These are phyloP conservation scores for Tinamus guttatus DNA, from an alignment of 2,113 vertebrate species.

Conservation along the genomic window DNA sequence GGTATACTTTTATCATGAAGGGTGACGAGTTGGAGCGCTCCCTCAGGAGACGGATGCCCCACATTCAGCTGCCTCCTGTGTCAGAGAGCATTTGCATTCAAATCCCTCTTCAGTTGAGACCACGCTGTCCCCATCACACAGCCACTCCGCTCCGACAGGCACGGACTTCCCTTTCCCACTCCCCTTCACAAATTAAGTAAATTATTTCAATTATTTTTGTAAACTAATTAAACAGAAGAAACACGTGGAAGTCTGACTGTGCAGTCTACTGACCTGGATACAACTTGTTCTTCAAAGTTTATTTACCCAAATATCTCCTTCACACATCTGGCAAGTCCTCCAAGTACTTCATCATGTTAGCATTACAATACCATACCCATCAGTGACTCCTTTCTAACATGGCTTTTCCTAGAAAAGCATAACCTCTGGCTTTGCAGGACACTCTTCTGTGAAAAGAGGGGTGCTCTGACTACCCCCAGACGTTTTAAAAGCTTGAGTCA, in stretches of 20 bases:
- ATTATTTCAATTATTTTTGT: not conserved
- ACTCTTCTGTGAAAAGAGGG: not conserved
- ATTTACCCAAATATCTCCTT: not conserved
- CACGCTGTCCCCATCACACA: rapidly evolving
- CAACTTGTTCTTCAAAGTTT: not conserved
- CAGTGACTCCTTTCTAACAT: not conserved
- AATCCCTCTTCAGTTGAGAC: not conserved
- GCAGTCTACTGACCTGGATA: not conserved
- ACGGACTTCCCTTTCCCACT: not conserved
- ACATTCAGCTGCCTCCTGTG: not conserved
- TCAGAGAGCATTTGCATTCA: not conserved
- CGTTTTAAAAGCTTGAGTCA: not conserved
- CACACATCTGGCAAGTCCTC: not conserved
- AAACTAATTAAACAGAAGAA: not conserved
- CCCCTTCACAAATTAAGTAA: not conserved
- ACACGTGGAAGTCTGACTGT: not conserved
- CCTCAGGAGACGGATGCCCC: not conserved
- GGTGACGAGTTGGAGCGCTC: rapidly evolving
- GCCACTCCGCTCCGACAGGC: not conserved
- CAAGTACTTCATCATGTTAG: not conserved
- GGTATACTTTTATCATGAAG: not conserved
- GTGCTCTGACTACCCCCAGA: not conserved
- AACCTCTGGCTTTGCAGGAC: not conserved
- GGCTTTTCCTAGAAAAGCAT: not conserved
- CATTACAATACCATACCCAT: not conserved